Evolutionary conservation across 2,113 vertebrate species (phyloP).

Genomic region (Tetrax tetrax): DNA sequence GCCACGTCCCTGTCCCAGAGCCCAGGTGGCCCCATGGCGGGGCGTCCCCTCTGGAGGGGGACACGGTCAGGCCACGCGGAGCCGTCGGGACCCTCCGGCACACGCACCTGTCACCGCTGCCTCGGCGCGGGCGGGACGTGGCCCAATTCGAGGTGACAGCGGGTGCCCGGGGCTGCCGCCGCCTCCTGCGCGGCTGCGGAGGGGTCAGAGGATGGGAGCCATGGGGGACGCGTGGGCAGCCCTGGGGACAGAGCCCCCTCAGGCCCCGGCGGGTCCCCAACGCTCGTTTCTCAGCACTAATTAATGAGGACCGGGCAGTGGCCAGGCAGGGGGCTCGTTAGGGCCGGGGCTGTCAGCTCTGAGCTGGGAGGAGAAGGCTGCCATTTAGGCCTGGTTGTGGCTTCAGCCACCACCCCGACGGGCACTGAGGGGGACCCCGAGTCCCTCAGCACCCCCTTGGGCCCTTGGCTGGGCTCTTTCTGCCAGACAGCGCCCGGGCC

Average conservation of each 20-base stretch:
- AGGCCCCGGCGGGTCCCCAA: background rate
- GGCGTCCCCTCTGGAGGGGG: background rate
- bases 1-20: background rate
- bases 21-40: background rate
- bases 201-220: background rate
- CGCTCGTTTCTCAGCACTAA: background rate
- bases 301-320: rapidly evolving
- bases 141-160: background rate
- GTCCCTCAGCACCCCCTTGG: no score
- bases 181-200: rapidly evolving
- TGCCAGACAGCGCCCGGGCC: background rate
- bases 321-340: background rate
- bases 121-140: background rate
- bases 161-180: background rate
- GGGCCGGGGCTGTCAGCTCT: background rate
- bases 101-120: background rate
- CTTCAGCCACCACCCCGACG: no score
- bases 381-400: background rate
- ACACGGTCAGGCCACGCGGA: background rate
- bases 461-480: background rate
- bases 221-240: rapidly evolving
- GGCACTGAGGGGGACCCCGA: no score
- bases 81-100: background rate
- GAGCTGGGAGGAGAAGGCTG: background rate
- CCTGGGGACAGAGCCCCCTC: background rate